phyloP scores from a whole-genome alignment of 2,797 vertebrate species.

The Martes flavigula region DNA sequence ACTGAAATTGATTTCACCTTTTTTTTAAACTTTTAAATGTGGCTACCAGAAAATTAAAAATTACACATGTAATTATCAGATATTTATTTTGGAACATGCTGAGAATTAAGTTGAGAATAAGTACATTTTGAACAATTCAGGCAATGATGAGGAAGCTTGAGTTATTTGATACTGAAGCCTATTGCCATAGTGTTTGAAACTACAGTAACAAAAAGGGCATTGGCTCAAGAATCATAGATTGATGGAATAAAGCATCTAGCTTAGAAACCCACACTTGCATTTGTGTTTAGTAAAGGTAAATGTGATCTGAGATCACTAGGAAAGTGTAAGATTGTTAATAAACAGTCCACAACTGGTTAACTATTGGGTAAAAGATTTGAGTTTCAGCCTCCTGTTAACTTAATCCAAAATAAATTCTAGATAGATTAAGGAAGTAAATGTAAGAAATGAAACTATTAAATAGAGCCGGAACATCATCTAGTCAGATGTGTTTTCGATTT shows the following conservation, averaged over 20 bases:
- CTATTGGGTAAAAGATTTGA: neutral
- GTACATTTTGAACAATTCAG: neutral
- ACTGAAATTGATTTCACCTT: neutral
- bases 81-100: slow-evolving; percentile 3
- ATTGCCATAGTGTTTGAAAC: neutral
- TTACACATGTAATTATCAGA: neutral
- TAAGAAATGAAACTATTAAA: neutral
- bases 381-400: neutral
- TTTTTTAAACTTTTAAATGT: neutral
- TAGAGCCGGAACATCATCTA: neutral
- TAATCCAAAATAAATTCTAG: neutral
- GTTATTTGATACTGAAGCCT: neutral
- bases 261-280: neutral
- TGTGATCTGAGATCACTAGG: neutral
- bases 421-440: neutral
- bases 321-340: neutral
- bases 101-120: neutral
- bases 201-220: neutral
- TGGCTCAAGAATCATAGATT: neutral
- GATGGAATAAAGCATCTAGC: neutral
- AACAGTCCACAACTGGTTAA: neutral
- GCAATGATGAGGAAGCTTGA: neutral
- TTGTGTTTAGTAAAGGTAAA: neutral
- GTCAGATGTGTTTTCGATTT: neutral
- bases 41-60: neutral